Percentiles rank a stretch among this genome's conserved stretches.
These are phyloP conservation scores for Polydrusus cervinus DNA, from an alignment of 2,888 invertebrate species.

Conservation along the genomic window DNA sequence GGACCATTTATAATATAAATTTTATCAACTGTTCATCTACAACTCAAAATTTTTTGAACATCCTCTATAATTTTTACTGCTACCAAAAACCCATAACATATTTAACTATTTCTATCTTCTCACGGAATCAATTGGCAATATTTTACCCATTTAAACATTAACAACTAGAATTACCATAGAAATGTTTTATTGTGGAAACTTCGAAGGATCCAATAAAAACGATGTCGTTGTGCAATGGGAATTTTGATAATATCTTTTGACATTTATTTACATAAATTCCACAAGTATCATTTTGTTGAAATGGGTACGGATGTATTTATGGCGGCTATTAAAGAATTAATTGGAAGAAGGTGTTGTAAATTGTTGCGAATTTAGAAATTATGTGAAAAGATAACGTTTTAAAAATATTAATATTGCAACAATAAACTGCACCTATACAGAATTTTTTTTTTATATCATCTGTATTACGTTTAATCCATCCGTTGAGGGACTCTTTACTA, in stretches of 20 bases:
- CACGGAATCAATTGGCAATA: neutral
- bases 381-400: neutral
- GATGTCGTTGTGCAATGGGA: slow-evolving; percentile 26
- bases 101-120: neutral
- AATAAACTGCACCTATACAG: neutral
- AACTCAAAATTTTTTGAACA: too few species aligned
- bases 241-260: slow-evolving; percentile 24
- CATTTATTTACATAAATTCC: slow-evolving; percentile 34
- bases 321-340: slow-evolving; percentile 26
- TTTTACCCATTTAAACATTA: slow-evolving; percentile 2
- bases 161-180: slow-evolving; percentile 33
- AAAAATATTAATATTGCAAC: neutral
- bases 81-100: too few species aligned
- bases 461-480: too few species aligned
- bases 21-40: too few species aligned
- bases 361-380: slow-evolving; percentile 2
- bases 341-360: slow-evolving; percentile 38
- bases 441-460: neutral
- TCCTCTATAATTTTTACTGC: too few species aligned
- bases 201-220: slow-evolving; percentile 4
- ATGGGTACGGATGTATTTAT: slow-evolving; percentile 31
- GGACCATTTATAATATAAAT: too few species aligned
- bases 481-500: too few species aligned
- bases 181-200: slow-evolving; percentile 33
- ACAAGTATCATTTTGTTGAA: slow-evolving; percentile 22